phyloP scores from a whole-genome alignment of 2,888 invertebrate genomes.

The Anaspis maculata region DNA sequence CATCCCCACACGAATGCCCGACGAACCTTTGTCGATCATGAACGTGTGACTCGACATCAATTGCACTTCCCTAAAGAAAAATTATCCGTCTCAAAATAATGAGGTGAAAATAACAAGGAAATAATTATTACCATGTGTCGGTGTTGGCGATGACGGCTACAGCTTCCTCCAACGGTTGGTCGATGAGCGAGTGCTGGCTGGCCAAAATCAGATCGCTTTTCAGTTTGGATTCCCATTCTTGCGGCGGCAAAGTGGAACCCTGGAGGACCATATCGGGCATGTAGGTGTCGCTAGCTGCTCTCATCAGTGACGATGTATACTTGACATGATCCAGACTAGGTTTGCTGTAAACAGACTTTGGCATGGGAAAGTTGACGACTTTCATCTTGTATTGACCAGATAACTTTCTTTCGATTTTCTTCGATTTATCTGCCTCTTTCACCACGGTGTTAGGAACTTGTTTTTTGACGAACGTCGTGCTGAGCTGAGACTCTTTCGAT shows the following conservation, averaged over 20 bases:
- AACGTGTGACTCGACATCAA: slow-evolving; percentile 45
- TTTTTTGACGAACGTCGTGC: slow-evolving; percentile 1
- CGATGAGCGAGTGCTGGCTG: slow-evolving; percentile 49
- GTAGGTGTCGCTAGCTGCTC: slow-evolving; percentile 57
- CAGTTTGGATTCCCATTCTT: slow-evolving; percentile 50
- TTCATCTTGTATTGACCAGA: slow-evolving; percentile 33
- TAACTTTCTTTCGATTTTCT: slow-evolving; percentile 13
- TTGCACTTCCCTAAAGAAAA: slow-evolving; percentile 45
- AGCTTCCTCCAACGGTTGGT: slow-evolving; percentile 67
- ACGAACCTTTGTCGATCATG: slow-evolving; percentile 41
- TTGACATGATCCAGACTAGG: slow-evolving; percentile 6
- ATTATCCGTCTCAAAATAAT: slow-evolving; percentile 1
- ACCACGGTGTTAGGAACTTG: slow-evolving; percentile 5
- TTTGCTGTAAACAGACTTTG: slow-evolving; percentile 31
- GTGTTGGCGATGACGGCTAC: slow-evolving; percentile 75
- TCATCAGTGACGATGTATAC: slow-evolving; percentile 53
- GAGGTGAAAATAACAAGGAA: no score
- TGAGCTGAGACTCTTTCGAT: slow-evolving; percentile 9
- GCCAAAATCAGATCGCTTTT: slow-evolving; percentile 47
- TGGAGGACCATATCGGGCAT: slow-evolving; percentile 71
- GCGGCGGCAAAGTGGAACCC: slow-evolving; percentile 52
- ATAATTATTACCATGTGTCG: slow-evolving; percentile 66
- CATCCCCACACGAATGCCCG: slow-evolving; percentile 57
- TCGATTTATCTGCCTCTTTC: slow-evolving; percentile 10
- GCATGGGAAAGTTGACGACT: slow-evolving; percentile 54